These are phyloP conservation scores for Lota lota DNA, from an alignment of 2,113 vertebrate genomes.

Conservation along the genomic window DNA sequence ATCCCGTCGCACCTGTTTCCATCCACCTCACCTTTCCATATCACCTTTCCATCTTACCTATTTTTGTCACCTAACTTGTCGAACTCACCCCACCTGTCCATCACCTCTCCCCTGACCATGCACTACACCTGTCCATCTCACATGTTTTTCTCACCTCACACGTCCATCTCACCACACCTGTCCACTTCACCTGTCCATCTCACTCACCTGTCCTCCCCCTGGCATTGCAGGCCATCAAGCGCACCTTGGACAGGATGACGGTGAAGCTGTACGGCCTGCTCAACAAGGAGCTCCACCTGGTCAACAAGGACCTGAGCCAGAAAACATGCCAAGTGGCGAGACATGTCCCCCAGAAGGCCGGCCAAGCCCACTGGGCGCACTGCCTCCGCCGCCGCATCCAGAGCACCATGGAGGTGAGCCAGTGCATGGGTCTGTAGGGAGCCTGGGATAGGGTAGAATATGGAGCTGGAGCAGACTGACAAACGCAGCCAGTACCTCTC, in stretches of 20 bases:
- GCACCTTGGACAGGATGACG: slow-evolving; percentile 73
- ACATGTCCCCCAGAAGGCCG: slow-evolving; percentile 70
- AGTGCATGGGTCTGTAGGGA: not conserved
- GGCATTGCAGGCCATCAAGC: slow-evolving; percentile 73
- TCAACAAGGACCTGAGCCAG: slow-evolving; percentile 71
- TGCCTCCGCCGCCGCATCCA: slow-evolving; percentile 69
- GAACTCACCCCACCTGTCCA: not conserved
- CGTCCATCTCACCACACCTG: too few relatives aligned
- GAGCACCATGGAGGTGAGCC: slow-evolving; percentile 72
- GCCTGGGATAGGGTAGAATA: too few relatives aligned
- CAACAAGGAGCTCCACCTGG: slow-evolving; percentile 68
- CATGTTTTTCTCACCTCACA: not conserved
- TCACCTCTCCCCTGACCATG: not conserved
- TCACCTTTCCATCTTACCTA: not conserved
- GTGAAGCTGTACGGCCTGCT: slow-evolving; percentile 78
- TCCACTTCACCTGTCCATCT: too few relatives aligned
- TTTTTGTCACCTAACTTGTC: too few relatives aligned
- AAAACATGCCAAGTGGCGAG: slow-evolving; percentile 35
- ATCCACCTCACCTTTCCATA: not conserved
- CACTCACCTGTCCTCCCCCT: not conserved
- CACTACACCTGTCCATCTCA: not conserved
- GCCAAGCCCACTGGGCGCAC: slow-evolving; percentile 66
- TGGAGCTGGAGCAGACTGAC: too few relatives aligned
- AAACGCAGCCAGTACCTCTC: too few relatives aligned
- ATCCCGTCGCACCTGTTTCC: not conserved